Conservation (phyloP, 2,113 vertebrate species). For the Pelobates fuscus region DNA sequence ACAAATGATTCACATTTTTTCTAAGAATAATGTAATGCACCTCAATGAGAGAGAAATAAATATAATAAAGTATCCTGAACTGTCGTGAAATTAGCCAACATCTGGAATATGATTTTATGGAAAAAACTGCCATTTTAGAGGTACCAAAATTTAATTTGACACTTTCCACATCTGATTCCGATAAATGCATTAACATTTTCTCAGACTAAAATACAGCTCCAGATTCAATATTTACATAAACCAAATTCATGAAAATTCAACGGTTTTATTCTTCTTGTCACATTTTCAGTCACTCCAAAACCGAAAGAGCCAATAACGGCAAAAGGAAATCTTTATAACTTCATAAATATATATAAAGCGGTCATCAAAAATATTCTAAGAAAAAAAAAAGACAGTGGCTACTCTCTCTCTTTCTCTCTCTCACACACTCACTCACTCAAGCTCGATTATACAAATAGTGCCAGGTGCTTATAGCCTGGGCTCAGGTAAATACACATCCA, state of each 20-base stretch:
- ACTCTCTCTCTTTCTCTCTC: too few species aligned
- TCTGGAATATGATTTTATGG: background rate
- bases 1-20: background rate
- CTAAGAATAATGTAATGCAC: background rate
- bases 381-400: too few species aligned
- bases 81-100: background rate
- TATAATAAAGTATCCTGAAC: background rate
- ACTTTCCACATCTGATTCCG: conserved; percentile 7
- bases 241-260: background rate
- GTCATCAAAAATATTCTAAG: too few species aligned
- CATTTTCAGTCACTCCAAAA: conserved; percentile 1
- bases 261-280: background rate
- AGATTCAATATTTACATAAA: conserved; percentile 10
- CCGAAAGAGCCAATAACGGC: background rate
- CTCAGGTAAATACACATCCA: too few species aligned
- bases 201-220: background rate
- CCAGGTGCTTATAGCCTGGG: too few species aligned
- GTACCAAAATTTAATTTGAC: background rate
- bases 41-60: background rate
- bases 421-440: too few species aligned
- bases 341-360: too few species aligned
- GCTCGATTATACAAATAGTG: too few species aligned
- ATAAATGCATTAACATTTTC: conserved; percentile 15
- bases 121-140: background rate
- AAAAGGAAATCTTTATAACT: too few species aligned